Conservation (phyloP, 35 echinoderm and acorn worm species). For the Strongylocentrotus purpuratus region DNA sequence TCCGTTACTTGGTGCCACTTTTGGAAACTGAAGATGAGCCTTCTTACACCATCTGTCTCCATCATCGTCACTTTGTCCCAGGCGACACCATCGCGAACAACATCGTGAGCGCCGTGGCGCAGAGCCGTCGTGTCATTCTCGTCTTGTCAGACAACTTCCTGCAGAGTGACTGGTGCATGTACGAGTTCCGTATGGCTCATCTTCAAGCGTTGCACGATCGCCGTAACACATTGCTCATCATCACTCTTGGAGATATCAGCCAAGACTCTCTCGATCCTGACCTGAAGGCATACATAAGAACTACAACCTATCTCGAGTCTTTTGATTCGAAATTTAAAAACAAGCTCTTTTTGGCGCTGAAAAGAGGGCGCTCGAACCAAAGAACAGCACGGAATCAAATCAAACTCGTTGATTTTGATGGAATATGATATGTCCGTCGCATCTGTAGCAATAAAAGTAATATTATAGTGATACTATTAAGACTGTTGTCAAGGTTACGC, state of each 20-base stretch:
- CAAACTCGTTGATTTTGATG: too few species aligned
- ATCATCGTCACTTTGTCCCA: constrained; percentile 67
- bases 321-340: constrained; percentile 60
- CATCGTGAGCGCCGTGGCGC: constrained; percentile 62
- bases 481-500: too few species aligned
- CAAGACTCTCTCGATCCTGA: constrained; percentile 53
- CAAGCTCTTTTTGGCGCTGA: not conserved
- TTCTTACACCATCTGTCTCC: constrained; percentile 48
- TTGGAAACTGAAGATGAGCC: constrained; percentile 40
- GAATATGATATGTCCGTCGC: too few species aligned
- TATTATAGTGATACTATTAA: too few species aligned
- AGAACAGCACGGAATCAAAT: not conserved
- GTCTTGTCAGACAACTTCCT: constrained; percentile 71
- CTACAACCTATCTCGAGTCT: constrained; percentile 65
- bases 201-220: constrained; percentile 62
- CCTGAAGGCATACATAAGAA: constrained; percentile 57
- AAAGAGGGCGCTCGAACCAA: not conserved
- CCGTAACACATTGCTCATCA: constrained; percentile 58
- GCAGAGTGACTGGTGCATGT: constrained; percentile 79
- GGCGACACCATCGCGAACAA: constrained; percentile 71
- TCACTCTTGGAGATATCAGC: constrained; percentile 46
- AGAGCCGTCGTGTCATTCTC: constrained; percentile 60
- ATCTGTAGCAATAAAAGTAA: too few species aligned
- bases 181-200: constrained; percentile 73
- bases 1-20: constrained; percentile 49